Evolutionary conservation across 2,113 vertebrate genomes (phyloP).

Genomic region (Clarias gariepinus): DNA sequence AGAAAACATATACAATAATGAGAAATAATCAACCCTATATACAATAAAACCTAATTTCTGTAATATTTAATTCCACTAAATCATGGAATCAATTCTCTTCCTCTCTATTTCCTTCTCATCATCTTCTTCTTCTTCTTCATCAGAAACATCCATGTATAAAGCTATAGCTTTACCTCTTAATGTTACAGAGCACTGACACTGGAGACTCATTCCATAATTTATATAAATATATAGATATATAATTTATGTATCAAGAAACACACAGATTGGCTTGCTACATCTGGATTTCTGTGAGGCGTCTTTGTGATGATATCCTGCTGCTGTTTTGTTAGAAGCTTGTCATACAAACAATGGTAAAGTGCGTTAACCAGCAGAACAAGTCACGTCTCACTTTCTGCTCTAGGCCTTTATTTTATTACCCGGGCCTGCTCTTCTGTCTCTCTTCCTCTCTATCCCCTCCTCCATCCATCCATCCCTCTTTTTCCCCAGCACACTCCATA

Average conservation of each 20-base stretch:
- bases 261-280: neutral
- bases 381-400: neutral
- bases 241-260: neutral
- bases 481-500: constrained; percentile 4
- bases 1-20: neutral
- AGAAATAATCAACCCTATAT: neutral
- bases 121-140: neutral
- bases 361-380: neutral
- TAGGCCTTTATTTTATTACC: constrained; percentile 23
- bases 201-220: constrained; percentile 4
- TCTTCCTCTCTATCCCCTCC: constrained; percentile 12
- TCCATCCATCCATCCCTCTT: neutral
- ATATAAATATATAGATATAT: no score
- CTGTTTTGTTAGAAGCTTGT: neutral
- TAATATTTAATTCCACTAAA: neutral
- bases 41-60: neutral
- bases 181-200: neutral
- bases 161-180: neutral
- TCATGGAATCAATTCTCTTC: no score
- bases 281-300: neutral
- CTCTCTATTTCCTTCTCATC: neutral
- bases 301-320: neutral
- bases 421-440: neutral
- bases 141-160: neutral
- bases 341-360: neutral